Percentiles rank a stretch among this genome's conserved stretches.
These are phyloP conservation scores for Gambusia yucatana DNA, from an alignment of 2,797 vertebrate species.

Conservation along the genomic window DNA sequence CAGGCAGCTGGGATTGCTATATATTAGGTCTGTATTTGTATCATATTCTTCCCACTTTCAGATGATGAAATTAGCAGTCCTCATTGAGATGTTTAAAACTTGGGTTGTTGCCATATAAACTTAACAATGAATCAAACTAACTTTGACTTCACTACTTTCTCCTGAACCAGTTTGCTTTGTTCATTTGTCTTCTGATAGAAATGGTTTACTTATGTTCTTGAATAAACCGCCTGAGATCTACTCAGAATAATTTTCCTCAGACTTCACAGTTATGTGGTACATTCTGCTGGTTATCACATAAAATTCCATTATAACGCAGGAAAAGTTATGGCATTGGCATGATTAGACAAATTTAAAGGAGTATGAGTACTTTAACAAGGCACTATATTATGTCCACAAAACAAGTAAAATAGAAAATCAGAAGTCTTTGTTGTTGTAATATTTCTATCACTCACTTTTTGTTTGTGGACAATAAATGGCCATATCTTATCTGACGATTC, in stretches of 20 bases:
- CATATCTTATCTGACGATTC: slow-evolving; percentile 27
- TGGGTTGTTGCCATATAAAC: not conserved
- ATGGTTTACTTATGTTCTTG: not conserved
- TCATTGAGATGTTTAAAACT: not conserved
- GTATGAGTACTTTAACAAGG: not conserved
- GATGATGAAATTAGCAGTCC: not conserved
- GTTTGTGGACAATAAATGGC: slow-evolving; percentile 26
- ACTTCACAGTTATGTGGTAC: not conserved
- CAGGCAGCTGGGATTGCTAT: not conserved
- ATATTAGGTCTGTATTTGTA: not conserved
- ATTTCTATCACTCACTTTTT: not conserved
- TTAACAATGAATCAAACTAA: not conserved
- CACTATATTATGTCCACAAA: not conserved
- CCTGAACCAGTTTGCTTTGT: not conserved
- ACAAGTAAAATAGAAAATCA: not conserved
- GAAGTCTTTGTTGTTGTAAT: not conserved
- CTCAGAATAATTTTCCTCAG: not conserved
- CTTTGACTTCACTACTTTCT: not conserved
- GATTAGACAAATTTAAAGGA: not conserved
- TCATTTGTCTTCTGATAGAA: not conserved
- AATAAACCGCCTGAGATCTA: not conserved
- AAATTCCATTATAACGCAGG: not conserved
- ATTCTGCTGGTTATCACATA: not conserved
- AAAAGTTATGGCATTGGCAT: not conserved
- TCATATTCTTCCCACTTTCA: not conserved